These are phyloP conservation scores for Salpingus planirostris DNA, from an alignment of 2,888 invertebrate species.

Conservation along the genomic window DNA sequence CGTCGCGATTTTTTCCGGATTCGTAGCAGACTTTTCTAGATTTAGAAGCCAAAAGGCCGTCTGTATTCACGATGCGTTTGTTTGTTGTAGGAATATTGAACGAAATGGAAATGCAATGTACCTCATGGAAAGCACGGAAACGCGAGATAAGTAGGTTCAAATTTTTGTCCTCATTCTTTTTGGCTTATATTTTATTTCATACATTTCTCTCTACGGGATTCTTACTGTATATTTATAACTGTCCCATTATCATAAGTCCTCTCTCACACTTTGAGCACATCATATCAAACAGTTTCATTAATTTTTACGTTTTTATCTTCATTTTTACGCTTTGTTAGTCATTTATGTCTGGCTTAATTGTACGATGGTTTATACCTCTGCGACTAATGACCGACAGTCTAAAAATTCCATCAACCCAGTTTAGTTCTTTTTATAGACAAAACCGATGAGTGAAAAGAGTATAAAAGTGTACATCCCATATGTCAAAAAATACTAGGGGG, in stretches of 20 bases:
- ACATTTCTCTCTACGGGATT: too few relatives aligned
- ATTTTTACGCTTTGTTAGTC: slow-evolving; percentile 8
- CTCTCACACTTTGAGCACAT: slow-evolving; percentile 13
- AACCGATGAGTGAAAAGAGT: too few relatives aligned
- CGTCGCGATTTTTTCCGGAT: slow-evolving; percentile 1
- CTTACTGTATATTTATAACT: too few relatives aligned
- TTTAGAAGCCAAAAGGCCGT: neutral
- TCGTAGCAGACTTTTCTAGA: neutral
- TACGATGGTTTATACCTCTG: too few relatives aligned
- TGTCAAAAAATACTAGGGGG: slow-evolving; percentile 4
- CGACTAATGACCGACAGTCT: too few relatives aligned
- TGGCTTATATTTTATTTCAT: too few relatives aligned
- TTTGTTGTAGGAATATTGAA: slow-evolving; percentile 30
- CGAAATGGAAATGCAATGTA: slow-evolving; percentile 28
- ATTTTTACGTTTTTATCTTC: slow-evolving; percentile 6
- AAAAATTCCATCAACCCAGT: too few relatives aligned
- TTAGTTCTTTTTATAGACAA: too few relatives aligned
- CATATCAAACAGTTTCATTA: slow-evolving; percentile 15
- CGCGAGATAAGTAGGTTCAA: slow-evolving; percentile 15
- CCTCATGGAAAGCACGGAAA: slow-evolving; percentile 14
- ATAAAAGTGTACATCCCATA: slow-evolving; percentile 12
- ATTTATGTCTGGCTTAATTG: too few relatives aligned
- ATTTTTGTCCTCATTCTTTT: slow-evolving; percentile 5
- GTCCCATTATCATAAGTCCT: slow-evolving; percentile 3
- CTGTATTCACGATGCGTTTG: slow-evolving; percentile 6